These are phyloP conservation scores for Lycia hirtaria DNA, from an alignment of 2,888 invertebrate species.

Conservation along the genomic window DNA sequence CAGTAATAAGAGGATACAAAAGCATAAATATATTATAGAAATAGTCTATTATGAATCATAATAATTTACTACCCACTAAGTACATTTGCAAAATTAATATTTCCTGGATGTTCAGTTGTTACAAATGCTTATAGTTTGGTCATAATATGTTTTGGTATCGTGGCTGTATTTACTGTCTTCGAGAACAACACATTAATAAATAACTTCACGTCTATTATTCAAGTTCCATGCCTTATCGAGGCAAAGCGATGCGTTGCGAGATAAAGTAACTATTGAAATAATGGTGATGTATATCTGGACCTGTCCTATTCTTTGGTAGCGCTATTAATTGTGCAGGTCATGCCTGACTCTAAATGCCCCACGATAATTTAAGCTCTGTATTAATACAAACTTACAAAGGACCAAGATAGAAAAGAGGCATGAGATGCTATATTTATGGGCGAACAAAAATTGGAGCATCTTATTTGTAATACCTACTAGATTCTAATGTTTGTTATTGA, in stretches of 20 bases:
- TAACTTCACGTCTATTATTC: conserved; percentile 1
- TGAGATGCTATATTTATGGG: no score
- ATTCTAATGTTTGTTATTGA: no score
- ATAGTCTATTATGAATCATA: not conserved
- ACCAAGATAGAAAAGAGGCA: no score
- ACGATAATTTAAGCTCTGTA: conserved; percentile 7
- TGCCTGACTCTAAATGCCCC: conserved; percentile 1
- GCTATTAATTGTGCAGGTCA: conserved; percentile 10
- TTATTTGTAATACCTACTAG: no score
- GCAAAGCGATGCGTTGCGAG: conserved; percentile 6
- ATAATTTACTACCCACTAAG: not conserved
- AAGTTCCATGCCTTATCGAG: not conserved
- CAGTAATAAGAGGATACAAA: not conserved
- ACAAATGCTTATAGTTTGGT: conserved; percentile 18
- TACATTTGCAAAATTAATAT: conserved; percentile 32
- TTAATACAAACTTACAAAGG: not conserved
- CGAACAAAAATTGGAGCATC: no score
- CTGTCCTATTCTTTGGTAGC: conserved; percentile 1
- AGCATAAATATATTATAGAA: not conserved
- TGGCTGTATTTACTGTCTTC: conserved; percentile 8
- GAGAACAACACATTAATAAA: conserved; percentile 1
- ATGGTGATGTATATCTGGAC: conserved; percentile 15
- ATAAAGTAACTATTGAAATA: conserved; percentile 21
- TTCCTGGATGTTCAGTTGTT: conserved; percentile 5
- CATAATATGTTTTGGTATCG: not conserved